These are phyloP conservation scores for Lindbergichthys nudifrons DNA, from an alignment of 2,797 vertebrate species.

Conservation along the genomic window DNA sequence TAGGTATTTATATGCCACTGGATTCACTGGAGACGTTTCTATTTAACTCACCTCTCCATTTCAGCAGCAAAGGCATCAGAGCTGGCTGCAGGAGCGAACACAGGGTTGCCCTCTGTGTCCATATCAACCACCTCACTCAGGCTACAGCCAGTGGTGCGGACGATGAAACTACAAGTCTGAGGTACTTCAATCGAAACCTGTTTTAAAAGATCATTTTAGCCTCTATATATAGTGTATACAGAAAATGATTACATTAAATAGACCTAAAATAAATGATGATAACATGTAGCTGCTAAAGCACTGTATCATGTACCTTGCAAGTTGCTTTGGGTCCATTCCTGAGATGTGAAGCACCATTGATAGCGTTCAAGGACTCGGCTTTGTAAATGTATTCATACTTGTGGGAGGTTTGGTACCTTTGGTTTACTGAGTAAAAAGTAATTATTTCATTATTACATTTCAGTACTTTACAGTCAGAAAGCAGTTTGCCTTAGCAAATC, in stretches of 20 bases:
- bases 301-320: slow-evolving; percentile 60
- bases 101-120: slow-evolving; percentile 81
- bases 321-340: slow-evolving; percentile 25
- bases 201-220: not conserved
- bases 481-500: not conserved
- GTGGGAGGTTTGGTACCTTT: slow-evolving; percentile 87
- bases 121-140: slow-evolving; percentile 87
- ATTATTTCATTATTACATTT: slow-evolving; percentile 1
- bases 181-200: slow-evolving; percentile 96
- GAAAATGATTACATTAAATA: not conserved
- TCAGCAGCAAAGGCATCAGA: slow-evolving; percentile 89
- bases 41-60: slow-evolving; percentile 87
- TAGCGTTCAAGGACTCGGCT: slow-evolving; percentile 85
- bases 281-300: not conserved
- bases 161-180: slow-evolving; percentile 88
- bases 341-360: slow-evolving; percentile 83
- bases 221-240: not conserved
- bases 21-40: not conserved
- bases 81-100: slow-evolving; percentile 83
- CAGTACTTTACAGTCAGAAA: not conserved
- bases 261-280: not conserved
- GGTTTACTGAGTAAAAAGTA: slow-evolving; percentile 81
- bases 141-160: slow-evolving; percentile 88
- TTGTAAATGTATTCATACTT: slow-evolving; percentile 90
- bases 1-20: not conserved